Base-by-base conservation (phyloP, 1,140 invertebrate species). In the Harpegnathos saltator region DNA sequence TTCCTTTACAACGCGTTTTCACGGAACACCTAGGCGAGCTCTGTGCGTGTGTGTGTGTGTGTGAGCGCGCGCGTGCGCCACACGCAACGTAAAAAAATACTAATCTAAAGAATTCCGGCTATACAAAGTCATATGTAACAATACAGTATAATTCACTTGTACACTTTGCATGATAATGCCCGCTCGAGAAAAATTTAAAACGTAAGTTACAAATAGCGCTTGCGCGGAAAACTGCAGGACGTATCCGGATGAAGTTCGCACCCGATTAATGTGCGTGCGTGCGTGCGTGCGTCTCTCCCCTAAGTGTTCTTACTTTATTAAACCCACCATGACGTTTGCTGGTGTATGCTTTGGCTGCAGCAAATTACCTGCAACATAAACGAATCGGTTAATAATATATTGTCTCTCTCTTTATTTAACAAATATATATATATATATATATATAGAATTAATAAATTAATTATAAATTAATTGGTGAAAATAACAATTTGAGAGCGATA, bases 291-390 rank as follows among this genome's bases (percentile, higher is more conserved):
- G 19, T 71, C 75, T 71, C 75, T 86, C 85, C 66, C 83, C 89
- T 78, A 86, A 89, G 87, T 82, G 75, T 90, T 80, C 83, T 86
- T 86, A 65, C 56, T 69, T 75, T 89, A 82, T 85, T 86, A 86
- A 75, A 85, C 83, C 87, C 90, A 91, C 91, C 89, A 90, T 92
- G 66, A 87, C 85, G 85, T 91, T 88, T 88, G 90, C 89, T 91
- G 90, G 89, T 92, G 90, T 92, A 91, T 90, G 90, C 92, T 93
- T 93, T 93, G 92, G 92, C 92, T 93, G 91, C 88, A 93, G 92
- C 91, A 92, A 92, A 91, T 93, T 93, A 93, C 77, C 92, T 93
- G 68, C 2, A 3, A 19, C 48, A 54, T 75, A 50, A 78, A 65
- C 15, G 72, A 33, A 38, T 65, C 15, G 14, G 1, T 66, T 4